A percentile compares a stretch with the other conserved stretches of the same genome.
These are phyloP conservation scores for Lophochroa leadbeateri DNA, from an alignment of 2,113 vertebrate genomes.

Conservation along the genomic window DNA sequence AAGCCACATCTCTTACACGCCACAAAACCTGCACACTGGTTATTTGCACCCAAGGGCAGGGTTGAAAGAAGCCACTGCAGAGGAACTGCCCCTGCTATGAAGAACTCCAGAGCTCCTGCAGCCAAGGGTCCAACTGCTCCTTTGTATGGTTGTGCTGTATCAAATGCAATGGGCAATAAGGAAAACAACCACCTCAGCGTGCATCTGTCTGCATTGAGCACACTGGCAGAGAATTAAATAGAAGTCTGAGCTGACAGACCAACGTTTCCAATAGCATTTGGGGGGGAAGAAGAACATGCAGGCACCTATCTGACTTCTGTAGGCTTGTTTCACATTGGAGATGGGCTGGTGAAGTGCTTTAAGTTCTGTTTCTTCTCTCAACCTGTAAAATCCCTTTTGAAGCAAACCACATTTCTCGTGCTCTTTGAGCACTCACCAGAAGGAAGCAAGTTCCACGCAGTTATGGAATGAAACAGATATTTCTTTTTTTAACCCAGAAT, in stretches of 20 bases:
- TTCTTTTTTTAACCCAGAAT: background rate
- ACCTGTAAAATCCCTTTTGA: background rate
- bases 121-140: background rate
- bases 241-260: background rate
- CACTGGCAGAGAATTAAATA: fast-evolving
- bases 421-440: background rate
- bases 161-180: background rate
- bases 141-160: fast-evolving
- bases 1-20: background rate
- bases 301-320: background rate
- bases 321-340: background rate
- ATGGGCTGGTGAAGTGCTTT: background rate
- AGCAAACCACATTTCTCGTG: background rate
- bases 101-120: background rate
- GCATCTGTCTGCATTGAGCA: background rate
- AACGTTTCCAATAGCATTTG: background rate
- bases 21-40: background rate
- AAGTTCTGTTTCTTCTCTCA: background rate
- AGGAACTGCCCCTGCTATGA: background rate
- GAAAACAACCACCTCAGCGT: background rate
- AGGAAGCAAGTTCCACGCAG: background rate
- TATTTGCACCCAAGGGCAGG: background rate
- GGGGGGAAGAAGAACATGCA: fast-evolving
- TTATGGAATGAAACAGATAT: background rate
- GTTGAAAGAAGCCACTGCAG: background rate